Evolutionary conservation across 1,140 invertebrate genomes (phyloP), one percentile per base, ranked within the genome.

Genomic region (Aphaenogaster floridana): DNA sequence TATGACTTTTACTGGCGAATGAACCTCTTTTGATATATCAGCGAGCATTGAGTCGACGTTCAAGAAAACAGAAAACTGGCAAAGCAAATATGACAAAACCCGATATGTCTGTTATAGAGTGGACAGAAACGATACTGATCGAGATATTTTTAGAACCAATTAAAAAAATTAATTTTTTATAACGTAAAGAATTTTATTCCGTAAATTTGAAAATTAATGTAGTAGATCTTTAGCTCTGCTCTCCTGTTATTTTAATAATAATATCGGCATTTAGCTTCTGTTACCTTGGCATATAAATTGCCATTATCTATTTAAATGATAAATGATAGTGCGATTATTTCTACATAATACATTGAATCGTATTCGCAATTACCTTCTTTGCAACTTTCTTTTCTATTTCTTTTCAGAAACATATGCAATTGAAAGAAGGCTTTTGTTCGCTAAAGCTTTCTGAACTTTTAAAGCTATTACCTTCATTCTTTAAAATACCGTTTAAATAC

Each of bases 1-100:
- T 87, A 88, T 87, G 85, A 69, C 87, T 90, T 88, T 86, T 77
- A 72, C 79, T 66, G 50, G 34, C 45, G 78, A 81, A 64, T 21
- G 64, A 52, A 61, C 57, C 48, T 76, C 45, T 57, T 72, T 42
- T 72, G 45, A 57, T 42, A 17, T 57, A 69, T 81, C 36, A 69
- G 64, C 50, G 48, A 57, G 36, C 7, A 81, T 57, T 48, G n/a
- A 68, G 36, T 28, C 17, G 79, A 17, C 15, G 15, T 39, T 39
- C 8, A 36, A 81, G 39, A 7, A 8, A 54, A 39, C 15, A 54
- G 21, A 81, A 28, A 45, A 80, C 63, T 52, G n/a, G 1, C 11
- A 15, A 36, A 69, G 50, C 13, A 34, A 52, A 69, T 15, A 68
- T 1, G n/a, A 69, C 45, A 54, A 17, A 3, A 71, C 8, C 48